phyloP scores from a whole-genome alignment of 2,888 invertebrate species.

The Hyppa rectilinea region DNA sequence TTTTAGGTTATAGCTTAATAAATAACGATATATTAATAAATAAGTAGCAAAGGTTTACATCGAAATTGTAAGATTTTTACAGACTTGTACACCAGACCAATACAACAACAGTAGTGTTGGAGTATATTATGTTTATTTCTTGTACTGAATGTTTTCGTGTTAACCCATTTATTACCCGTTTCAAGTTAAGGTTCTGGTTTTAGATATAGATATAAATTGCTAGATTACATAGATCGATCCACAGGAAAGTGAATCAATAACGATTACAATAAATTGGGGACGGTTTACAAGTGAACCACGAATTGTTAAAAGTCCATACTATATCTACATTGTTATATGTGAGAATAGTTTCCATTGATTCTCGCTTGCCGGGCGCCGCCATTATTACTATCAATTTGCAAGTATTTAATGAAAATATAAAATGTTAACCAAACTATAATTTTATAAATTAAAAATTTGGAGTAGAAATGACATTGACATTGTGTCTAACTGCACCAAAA shows the following conservation, averaged over 20 bases:
- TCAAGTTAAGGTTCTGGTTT: background rate
- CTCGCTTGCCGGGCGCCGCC: constrained; percentile 45
- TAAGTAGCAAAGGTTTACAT: background rate
- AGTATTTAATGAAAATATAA: constrained; percentile 15
- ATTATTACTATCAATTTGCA: constrained; percentile 55
- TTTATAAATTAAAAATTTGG: constrained; percentile 20
- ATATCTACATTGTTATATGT: constrained; percentile 80
- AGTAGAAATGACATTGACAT: constrained; percentile 20
- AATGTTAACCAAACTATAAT: constrained; percentile 4
- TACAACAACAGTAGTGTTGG: background rate
- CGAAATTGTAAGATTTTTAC: background rate
- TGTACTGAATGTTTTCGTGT: background rate
- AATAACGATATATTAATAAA: background rate
- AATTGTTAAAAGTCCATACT: constrained; percentile 64
- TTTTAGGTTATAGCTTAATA: background rate
- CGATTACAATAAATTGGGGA: background rate
- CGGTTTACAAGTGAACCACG: background rate
- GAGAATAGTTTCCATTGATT: constrained; percentile 83
- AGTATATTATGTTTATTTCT: background rate
- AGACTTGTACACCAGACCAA: background rate
- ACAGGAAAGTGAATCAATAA: background rate
- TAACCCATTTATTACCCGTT: background rate
- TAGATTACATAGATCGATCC: background rate
- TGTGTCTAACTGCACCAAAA: constrained; percentile 17
- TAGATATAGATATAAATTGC: background rate